Conservation (phyloP, 2,888 invertebrate species). For the Drosophila barbarae region DNA sequence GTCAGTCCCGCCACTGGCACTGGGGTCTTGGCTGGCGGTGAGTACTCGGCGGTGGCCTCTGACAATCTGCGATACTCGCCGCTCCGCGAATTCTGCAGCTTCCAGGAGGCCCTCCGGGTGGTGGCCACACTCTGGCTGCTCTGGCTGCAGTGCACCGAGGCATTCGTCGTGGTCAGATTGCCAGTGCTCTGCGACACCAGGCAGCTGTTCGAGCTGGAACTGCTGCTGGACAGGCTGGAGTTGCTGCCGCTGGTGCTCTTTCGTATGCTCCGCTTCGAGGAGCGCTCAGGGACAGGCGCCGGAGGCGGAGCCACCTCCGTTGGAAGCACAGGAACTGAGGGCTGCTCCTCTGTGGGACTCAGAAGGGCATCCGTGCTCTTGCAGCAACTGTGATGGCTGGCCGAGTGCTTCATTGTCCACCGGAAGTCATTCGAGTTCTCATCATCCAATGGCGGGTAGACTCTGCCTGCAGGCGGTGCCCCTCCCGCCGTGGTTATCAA, state of each 20-base stretch:
- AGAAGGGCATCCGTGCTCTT: constrained; percentile 77
- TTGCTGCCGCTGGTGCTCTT: constrained; percentile 60
- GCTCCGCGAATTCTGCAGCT: constrained; percentile 65
- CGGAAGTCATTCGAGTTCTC: constrained; percentile 64
- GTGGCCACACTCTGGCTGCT: constrained; percentile 59
- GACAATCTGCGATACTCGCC: constrained; percentile 75
- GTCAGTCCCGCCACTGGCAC: constrained; percentile 32
- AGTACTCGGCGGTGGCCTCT: constrained; percentile 67
- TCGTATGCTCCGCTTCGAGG: constrained; percentile 43
- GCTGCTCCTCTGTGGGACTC: constrained; percentile 46
- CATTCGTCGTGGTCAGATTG: constrained; percentile 60
- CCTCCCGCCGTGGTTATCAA: constrained; percentile 27
- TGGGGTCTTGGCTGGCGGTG: constrained; percentile 55
- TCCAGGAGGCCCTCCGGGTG: constrained; percentile 76
- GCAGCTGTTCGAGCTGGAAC: constrained; percentile 61
- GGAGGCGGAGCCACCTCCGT: constrained; percentile 12
- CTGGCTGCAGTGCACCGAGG: constrained; percentile 62
- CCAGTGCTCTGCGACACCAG: constrained; percentile 62
- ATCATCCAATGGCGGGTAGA: constrained; percentile 69
- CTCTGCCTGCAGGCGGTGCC: constrained; percentile 30
- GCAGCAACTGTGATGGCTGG: constrained; percentile 72
- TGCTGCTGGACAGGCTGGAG: constrained; percentile 71
- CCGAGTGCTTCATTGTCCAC: constrained; percentile 73
- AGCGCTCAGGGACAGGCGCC: constrained; percentile 7
- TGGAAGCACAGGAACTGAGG: background rate